A percentile compares a stretch with the other conserved stretches of the same genome.
phyloP scores from a whole-genome alignment of 2,113 vertebrate species.

The Pongo abelii region DNA sequence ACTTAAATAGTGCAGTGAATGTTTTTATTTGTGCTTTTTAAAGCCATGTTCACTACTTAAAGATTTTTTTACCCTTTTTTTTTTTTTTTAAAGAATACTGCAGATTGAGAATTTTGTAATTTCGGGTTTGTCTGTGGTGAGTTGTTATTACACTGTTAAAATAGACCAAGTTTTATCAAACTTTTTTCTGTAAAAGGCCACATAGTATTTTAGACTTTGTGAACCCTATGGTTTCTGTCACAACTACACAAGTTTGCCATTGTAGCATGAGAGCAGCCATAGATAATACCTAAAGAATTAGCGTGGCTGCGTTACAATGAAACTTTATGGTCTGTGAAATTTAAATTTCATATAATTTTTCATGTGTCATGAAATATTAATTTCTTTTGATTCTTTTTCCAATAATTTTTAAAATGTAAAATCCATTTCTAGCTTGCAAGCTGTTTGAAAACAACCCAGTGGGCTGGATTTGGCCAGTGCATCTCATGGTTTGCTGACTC shows the following conservation, averaged over 20 bases:
- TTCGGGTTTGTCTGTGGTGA: background rate
- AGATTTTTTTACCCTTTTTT: background rate
- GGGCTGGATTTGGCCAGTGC: background rate
- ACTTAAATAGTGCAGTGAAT: constrained; percentile 24
- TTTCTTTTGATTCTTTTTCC: background rate
- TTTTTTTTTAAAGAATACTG: background rate
- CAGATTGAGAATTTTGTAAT: background rate
- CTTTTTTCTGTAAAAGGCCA: background rate
- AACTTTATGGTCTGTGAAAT: background rate
- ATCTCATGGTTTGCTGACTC: background rate
- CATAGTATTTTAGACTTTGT: background rate
- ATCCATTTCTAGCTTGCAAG: background rate
- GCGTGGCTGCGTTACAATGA: background rate
- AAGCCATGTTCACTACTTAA: background rate
- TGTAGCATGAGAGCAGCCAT: background rate
- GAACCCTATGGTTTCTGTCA: background rate
- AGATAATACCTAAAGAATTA: background rate
- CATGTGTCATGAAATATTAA: background rate
- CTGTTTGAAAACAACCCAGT: background rate
- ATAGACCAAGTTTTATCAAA: background rate
- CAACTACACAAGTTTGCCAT: background rate
- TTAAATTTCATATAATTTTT: background rate
- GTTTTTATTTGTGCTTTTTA: constrained; percentile 33
- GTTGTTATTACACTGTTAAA: background rate
- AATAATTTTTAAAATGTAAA: background rate